Evolutionary conservation across 2,797 vertebrate genomes (phyloP).

Genomic region (Babyrousa celebensis): DNA sequence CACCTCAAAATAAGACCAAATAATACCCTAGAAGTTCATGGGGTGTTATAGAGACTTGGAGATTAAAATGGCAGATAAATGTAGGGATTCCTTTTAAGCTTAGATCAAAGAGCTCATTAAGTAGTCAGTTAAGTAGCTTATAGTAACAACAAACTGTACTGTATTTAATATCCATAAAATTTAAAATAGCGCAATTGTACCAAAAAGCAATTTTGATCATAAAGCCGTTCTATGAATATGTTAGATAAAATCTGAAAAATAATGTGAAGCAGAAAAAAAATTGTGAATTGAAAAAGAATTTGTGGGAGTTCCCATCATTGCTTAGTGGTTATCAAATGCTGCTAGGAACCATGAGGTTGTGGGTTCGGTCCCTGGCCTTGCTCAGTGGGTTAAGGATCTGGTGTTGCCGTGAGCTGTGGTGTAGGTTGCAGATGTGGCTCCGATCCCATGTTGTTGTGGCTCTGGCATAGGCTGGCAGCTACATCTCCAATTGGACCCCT

Average conservation of each 20-base stretch:
- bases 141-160: background rate
- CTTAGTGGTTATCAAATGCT: too few relatives aligned
- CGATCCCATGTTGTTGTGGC: too few relatives aligned
- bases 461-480: too few relatives aligned
- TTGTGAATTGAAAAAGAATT: background rate
- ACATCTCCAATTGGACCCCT: too few relatives aligned
- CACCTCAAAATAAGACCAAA: background rate
- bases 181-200: background rate
- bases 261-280: conserved; percentile 2
- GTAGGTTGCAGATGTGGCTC: too few relatives aligned
- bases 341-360: too few relatives aligned
- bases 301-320: background rate
- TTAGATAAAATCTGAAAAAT: background rate
- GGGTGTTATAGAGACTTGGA: background rate
- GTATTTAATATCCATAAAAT: background rate
- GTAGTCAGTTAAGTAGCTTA: background rate
- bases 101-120: background rate
- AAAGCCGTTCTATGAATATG: background rate
- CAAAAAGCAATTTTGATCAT: background rate
- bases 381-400: too few relatives aligned
- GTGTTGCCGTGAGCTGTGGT: too few relatives aligned
- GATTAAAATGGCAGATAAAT: background rate
- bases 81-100: background rate
- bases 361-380: too few relatives aligned
- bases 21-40: background rate